These are phyloP conservation scores for Pedicia rivosa DNA, from an alignment of 2,888 invertebrate species.

Conservation along the genomic window DNA sequence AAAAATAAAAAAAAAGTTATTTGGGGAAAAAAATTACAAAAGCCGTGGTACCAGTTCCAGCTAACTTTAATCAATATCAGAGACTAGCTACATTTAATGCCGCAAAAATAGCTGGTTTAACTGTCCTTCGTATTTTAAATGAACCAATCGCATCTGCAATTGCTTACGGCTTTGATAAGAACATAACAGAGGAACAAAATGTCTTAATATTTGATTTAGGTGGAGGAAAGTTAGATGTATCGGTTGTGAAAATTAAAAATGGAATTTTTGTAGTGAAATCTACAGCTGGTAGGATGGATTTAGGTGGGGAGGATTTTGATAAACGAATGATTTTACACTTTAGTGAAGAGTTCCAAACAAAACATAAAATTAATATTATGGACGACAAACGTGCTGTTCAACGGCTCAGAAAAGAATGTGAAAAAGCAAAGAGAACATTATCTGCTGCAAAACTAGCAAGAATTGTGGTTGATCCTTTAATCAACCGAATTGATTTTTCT, in stretches of 20 bases:
- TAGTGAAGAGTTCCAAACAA: constrained; percentile 75
- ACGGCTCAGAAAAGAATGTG: constrained; percentile 56
- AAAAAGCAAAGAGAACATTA: constrained; percentile 59
- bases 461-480: constrained; percentile 61
- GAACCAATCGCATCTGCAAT: constrained; percentile 90
- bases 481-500: constrained; percentile 57
- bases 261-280: constrained; percentile 92
- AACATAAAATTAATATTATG: constrained; percentile 52
- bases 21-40: constrained; percentile 76
- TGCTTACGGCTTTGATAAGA: constrained; percentile 84
- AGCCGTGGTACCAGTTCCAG: constrained; percentile 84
- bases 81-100: constrained; percentile 89
- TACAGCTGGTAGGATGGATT: constrained; percentile 88
- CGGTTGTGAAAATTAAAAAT: constrained; percentile 90
- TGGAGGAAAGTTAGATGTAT: constrained; percentile 95
- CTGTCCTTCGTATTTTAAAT: constrained; percentile 84
- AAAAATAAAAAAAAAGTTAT: no score
- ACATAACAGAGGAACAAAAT: constrained; percentile 66
- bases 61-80: constrained; percentile 84
- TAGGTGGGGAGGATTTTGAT: constrained; percentile 90
- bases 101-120: constrained; percentile 81
- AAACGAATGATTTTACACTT: constrained; percentile 82
- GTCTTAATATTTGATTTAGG: constrained; percentile 76
- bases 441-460: constrained; percentile 61
- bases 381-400: constrained; percentile 48